phyloP scores from a whole-genome alignment of 2,888 invertebrate species.

The Sturmia bella region DNA sequence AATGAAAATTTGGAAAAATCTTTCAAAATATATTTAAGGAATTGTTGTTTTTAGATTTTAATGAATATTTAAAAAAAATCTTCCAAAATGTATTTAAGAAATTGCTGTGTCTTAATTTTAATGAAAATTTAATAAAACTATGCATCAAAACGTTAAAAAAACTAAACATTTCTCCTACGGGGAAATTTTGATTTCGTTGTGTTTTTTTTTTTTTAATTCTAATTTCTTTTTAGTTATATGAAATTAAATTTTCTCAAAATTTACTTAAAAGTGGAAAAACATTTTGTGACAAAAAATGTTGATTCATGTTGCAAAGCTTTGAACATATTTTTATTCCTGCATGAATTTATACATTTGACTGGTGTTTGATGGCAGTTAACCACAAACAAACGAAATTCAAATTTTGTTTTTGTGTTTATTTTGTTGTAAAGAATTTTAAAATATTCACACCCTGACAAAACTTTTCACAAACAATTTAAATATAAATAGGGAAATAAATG shows the following conservation, averaged over 20 bases:
- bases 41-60: no score
- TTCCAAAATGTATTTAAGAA: no score
- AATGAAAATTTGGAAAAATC: no score
- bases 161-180: no score
- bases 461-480: constrained; percentile 18
- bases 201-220: no score
- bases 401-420: constrained; percentile 2
- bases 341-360: neutral
- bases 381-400: neutral
- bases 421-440: neutral
- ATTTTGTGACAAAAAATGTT: constrained; percentile 21
- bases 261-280: neutral
- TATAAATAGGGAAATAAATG: constrained; percentile 13
- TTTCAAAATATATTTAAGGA: no score
- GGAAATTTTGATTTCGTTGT: no score
- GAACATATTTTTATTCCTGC: constrained; percentile 3
- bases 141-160: no score
- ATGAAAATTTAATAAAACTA: no score
- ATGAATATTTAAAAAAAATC: no score
- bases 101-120: no score
- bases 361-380: neutral
- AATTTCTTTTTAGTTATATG: no score
- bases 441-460: constrained; percentile 2
- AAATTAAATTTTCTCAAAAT: neutral
- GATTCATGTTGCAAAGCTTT: constrained; percentile 22